Evolutionary conservation across 2,888 invertebrate genomes (phyloP).

Genomic region (Amiota minor): DNA sequence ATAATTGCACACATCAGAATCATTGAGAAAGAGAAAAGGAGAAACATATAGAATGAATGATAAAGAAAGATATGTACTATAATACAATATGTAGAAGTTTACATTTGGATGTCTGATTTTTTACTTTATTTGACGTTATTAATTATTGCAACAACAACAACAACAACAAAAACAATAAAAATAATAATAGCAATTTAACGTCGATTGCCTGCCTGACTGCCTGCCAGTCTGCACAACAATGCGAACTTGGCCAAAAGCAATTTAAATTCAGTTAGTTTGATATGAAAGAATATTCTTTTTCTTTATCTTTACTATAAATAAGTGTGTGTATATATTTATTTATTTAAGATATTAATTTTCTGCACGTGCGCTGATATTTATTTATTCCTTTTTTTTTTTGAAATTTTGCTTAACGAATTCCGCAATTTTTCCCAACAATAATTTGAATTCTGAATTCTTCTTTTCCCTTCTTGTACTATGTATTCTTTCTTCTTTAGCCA

Average conservation of each 20-base stretch:
- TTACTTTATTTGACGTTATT: neutral
- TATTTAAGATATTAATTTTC: constrained; percentile 53
- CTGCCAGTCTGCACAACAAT: neutral
- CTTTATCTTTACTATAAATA: constrained; percentile 42
- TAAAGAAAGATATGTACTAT: too few relatives aligned
- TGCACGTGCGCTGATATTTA: constrained; percentile 53
- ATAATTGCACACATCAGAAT: too few relatives aligned
- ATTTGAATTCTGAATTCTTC: too few relatives aligned
- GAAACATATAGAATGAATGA: too few relatives aligned
- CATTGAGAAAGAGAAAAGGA: too few relatives aligned
- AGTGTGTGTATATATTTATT: neutral
- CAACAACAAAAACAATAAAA: neutral
- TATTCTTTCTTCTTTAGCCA: constrained; percentile 50
- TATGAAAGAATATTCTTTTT: constrained; percentile 33
- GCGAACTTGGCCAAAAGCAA: constrained; percentile 45
- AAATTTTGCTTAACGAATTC: constrained; percentile 7
- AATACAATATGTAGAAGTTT: too few relatives aligned
- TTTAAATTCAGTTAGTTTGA: constrained; percentile 66
- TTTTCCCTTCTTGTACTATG: neutral
- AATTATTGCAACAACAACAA: constrained; percentile 12
- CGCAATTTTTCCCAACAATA: constrained; percentile 29
- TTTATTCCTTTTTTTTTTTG: constrained; percentile 19
- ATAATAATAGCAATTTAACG: neutral
- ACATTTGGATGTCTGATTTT: too few relatives aligned
- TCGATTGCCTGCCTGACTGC: neutral